A percentile compares a stretch with the other conserved stretches of the same genome.
phyloP scores from a whole-genome alignment of 92 coral and sea anemone species.

The Epizoanthus stellaris region DNA sequence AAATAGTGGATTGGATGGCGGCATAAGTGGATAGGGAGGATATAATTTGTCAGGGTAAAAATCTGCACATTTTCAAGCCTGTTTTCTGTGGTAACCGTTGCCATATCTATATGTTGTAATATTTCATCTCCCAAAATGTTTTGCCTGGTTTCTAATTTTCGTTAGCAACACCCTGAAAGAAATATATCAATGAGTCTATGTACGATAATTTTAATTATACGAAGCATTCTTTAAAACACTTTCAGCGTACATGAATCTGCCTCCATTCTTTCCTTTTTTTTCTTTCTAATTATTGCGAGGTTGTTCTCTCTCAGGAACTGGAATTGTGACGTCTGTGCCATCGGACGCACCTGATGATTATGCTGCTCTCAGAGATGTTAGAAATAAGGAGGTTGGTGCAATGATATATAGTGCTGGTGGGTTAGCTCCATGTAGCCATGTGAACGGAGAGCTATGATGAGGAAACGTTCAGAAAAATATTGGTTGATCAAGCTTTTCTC shows the following conservation, averaged over 20 bases:
- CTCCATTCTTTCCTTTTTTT: neutral
- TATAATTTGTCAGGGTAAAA: too few species aligned
- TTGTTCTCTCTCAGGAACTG: slow-evolving; percentile 75
- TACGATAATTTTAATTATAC: neutral
- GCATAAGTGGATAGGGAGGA: too few species aligned
- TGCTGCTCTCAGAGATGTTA: slow-evolving; percentile 95
- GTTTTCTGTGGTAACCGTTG: too few species aligned
- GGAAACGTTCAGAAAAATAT: neutral
- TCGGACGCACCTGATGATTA: slow-evolving; percentile 99
- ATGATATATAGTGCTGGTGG: neutral
- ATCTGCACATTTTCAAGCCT: too few species aligned
- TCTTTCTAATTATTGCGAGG: neutral
- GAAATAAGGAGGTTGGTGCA: slow-evolving; percentile 82
- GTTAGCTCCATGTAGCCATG: neutral
- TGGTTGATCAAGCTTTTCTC: neutral
- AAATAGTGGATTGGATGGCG: too few species aligned
- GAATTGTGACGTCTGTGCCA: slow-evolving; percentile 99
- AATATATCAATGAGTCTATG: too few species aligned
- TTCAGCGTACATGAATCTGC: neutral
- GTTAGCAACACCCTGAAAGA: too few species aligned
- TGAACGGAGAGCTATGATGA: neutral
- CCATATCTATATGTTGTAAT: too few species aligned
- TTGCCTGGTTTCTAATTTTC: too few species aligned
- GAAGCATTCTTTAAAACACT: too few species aligned
- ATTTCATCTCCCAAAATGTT: too few species aligned